Evolutionary conservation across 2,797 vertebrate species (phyloP).

Genomic region (Fistularia commersonii): DNA sequence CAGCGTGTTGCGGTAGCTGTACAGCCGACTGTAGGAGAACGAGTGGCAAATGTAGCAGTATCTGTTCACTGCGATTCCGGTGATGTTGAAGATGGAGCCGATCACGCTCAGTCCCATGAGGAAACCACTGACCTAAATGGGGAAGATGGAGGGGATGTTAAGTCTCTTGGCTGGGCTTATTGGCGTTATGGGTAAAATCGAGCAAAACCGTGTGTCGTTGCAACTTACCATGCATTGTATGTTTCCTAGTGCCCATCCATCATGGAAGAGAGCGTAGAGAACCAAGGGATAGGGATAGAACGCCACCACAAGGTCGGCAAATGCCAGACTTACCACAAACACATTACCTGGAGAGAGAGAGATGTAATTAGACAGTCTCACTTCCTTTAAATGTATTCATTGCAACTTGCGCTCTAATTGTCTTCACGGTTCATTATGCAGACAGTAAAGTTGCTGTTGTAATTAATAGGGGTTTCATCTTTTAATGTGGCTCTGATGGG

Average conservation of each 20-base stretch:
- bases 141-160: slow-evolving; percentile 3
- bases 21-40: slow-evolving; percentile 77
- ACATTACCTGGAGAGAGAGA: slow-evolving; percentile 68
- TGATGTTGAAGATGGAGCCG: slow-evolving; percentile 85
- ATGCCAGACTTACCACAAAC: slow-evolving; percentile 80
- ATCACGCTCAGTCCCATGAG: slow-evolving; percentile 85
- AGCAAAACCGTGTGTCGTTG: background rate
- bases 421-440: too few relatives aligned
- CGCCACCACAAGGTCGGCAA: slow-evolving; percentile 78
- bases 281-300: slow-evolving; percentile 81
- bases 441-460: too few relatives aligned
- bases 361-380: background rate
- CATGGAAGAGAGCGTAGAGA: slow-evolving; percentile 78
- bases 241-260: slow-evolving; percentile 78
- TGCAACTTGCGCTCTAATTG: too few relatives aligned
- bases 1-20: slow-evolving; percentile 79
- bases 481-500: too few relatives aligned
- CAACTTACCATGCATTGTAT: slow-evolving; percentile 75
- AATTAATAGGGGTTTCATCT: too few relatives aligned
- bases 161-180: background rate
- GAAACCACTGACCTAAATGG: slow-evolving; percentile 75
- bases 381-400: too few relatives aligned
- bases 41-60: slow-evolving; percentile 87
- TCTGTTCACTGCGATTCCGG: slow-evolving; percentile 81
- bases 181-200: slow-evolving; percentile 1